Evolutionary conservation across 2,113 vertebrate genomes (phyloP), one percentile per base, ranked within the genome.

Genomic region (Siphamia tubifer): DNA sequence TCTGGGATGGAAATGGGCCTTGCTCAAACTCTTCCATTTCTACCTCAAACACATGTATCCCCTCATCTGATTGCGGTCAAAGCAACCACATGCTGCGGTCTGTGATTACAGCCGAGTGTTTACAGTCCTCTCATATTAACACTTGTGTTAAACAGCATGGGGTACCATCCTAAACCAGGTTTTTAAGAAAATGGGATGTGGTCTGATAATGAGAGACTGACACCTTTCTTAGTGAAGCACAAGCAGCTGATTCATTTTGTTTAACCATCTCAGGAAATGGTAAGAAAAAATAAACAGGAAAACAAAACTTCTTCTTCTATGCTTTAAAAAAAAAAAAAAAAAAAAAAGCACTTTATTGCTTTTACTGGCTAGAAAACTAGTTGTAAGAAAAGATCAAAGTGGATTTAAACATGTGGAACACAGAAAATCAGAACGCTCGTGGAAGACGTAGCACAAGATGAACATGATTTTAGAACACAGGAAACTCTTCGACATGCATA

Each of bases 111-210:
- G 74, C 62, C 30, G 45, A 61, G 89, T 85, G 87, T 92, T 92
- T 91, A 92, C 85, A 75, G 74, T 87, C 78, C 67, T 78, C 73
- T 38, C 86, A 77, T 89, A 87, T 90, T 90, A 92, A 89, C 88
- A 83, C 86, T 73, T 40, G 70, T 85, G 71, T 92, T 84, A 89
- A 91, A 89, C 87, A 85, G 82, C 84, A 86, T 85, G 90, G 73
- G 85, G 88, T 82, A 65, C 63, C 61, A 68, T 39, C 74, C 48
- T 62, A 28, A 38, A 63, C 25, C 42, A 61, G 57, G 34, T 36
- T 44, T 28, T 52, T 35, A 12, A 40, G 20, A 2, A 30, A 66
- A 74, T 4, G 17, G 8, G 10, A 8, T 62, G 25, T 16, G 8
- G 13, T 23, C 39, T 40, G 30, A 74, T 27, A 28, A 15, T 9